These are phyloP conservation scores for Tipula lateralis DNA, from an alignment of 2,888 invertebrate species.

Conservation along the genomic window DNA sequence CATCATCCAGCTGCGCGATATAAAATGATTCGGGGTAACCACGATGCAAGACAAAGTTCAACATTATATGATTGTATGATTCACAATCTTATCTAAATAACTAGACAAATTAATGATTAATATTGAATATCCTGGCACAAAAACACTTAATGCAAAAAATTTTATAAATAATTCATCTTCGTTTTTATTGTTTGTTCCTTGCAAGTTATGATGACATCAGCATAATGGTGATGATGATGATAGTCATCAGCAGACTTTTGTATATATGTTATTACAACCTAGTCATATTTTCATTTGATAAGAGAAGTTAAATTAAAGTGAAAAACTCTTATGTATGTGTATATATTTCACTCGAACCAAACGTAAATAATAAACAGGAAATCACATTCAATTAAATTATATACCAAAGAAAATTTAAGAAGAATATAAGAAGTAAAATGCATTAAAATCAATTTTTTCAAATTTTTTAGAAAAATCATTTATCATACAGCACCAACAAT, in stretches of 20 bases:
- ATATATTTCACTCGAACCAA: background rate
- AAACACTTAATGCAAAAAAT: background rate
- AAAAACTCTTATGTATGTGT: no score
- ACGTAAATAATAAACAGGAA: background rate
- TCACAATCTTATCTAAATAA: background rate
- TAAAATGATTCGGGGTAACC: background rate
- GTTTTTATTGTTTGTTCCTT: background rate
- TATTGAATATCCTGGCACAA: background rate
- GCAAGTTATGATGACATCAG: background rate
- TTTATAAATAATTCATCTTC: background rate
- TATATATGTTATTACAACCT: background rate
- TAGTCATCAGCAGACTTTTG: background rate
- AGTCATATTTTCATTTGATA: background rate
- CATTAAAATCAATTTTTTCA: conserved; percentile 1
- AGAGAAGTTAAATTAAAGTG: background rate
- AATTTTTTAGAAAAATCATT: background rate
- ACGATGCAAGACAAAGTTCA: background rate
- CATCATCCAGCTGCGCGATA: background rate
- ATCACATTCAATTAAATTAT: background rate
- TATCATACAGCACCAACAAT: background rate
- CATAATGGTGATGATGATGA: background rate
- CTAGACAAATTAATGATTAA: conserved; percentile 14
- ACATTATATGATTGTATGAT: background rate
- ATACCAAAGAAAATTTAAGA: background rate
- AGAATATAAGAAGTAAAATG: background rate